Evolutionary conservation across 1,140 invertebrate species (phyloP), one percentile per base, ranked within the genome.

Genomic region (Drosophila punjabiensis): DNA sequence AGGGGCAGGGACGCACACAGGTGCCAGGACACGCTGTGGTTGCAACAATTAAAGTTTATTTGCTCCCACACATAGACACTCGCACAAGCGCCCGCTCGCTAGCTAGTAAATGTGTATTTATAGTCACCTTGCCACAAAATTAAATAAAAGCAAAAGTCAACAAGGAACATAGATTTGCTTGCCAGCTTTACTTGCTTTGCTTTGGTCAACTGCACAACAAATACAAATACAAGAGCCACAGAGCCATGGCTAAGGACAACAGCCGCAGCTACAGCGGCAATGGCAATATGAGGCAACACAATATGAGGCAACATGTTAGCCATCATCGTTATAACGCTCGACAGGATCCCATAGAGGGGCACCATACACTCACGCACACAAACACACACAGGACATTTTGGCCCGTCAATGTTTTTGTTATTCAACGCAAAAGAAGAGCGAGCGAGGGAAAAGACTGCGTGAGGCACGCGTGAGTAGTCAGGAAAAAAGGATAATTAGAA

Each of bases 101-200:
- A 59, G 71, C 76, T 63, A 62, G 76, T 81, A 69, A 69, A 78
- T 89, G 79, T 89, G 85, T 89, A 89, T 89, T 89, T 89, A 89
- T 90, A 90, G 85, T 64, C 73, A 79, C 82, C 86, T 84, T 85
- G 85, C 85, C 86, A 89, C 85, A 89, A 89, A 89, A 89, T 89
- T 89, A 89, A 89, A 89, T 89, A 89, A 90, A 89, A 89, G 85
- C 86, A 85, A 89, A 89, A 89, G 85, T 89, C 85, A 89, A 89
- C 85, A 90, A 90, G 78, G 82, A 89, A 79, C 85, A 89, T 90
- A 90, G 85, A 89, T 89, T 86, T 86, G 83, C 82, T 86, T 86
- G 81, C 71, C 68, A 60, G 80, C 76, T 78, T 78, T 79, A 78
- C 75, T 82, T 82, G 81, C 81, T 76, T 79, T 83, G 76, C 76